These are phyloP conservation scores for Mustela nigripes DNA, from an alignment of 2,113 vertebrate species.

Conservation along the genomic window DNA sequence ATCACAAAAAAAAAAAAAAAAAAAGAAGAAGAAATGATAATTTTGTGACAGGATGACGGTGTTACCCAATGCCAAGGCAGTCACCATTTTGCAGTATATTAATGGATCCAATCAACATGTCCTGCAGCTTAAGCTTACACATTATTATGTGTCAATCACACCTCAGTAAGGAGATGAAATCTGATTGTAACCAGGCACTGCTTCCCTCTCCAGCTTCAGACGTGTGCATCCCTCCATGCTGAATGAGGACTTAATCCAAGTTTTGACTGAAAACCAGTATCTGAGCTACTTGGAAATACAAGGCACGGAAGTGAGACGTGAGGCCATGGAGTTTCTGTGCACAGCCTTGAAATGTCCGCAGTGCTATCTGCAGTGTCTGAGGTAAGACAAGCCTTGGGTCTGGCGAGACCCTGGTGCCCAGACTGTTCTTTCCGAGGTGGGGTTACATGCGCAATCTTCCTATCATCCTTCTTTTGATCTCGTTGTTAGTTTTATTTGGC, in stretches of 20 bases:
- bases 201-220: neutral
- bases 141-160: too few relatives aligned
- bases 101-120: too few relatives aligned
- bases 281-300: neutral
- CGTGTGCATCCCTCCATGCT: neutral
- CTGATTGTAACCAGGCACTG: accelerated
- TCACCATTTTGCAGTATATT: too few relatives aligned
- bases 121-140: too few relatives aligned
- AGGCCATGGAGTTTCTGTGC: neutral
- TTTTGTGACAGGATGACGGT: neutral
- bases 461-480: neutral
- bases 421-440: neutral
- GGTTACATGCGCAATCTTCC: neutral
- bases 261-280: neutral
- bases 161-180: too few relatives aligned
- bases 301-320: accelerated
- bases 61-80: too few relatives aligned
- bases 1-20: too few relatives aligned
- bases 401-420: neutral
- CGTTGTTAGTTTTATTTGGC: neutral
- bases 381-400: neutral
- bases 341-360: accelerated
- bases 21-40: neutral
- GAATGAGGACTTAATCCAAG: neutral
- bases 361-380: neutral